Base-by-base conservation (phyloP, 2,113 vertebrate species). In the Oxyruncus cristatus region DNA sequence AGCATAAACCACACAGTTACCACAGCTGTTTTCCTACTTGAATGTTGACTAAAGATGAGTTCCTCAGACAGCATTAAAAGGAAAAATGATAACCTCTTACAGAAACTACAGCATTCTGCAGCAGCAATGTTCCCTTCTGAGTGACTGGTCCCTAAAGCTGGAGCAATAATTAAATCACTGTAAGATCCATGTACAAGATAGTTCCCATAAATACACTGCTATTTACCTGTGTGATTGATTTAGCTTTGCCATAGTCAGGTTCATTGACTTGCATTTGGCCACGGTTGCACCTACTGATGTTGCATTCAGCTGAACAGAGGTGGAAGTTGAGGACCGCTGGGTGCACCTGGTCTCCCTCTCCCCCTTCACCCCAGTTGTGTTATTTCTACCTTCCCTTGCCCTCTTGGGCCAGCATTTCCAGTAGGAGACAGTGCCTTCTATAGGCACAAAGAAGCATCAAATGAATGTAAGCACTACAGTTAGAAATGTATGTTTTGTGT, bases 1-100 rank as follows among this genome's bases (percentile, higher is more conserved):
- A 91, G 16, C 53, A 84, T 18, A 93, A 95, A 80, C 72, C 35
- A 68, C 59, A 49, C 8, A 41, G 42, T 58, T 83, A 59, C 67
- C 24, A 85, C 71, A 77, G 68, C n/a, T 92, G 79, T 88, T 97
- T 92, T 92, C 63, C 59, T 94, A 30, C 62, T 92, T 41, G 85
- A 49, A 56, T 14, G 20, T 58, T 42, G 41, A 32, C 63, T 88
- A 53, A 89, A 95, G 49, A 78, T 52, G 56, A 67, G 24, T 44
- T 85, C 85, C 62, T 85, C 63, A 89, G 68, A 49, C 46, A 70
- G 14, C 37, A 66, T 66, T 65, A 68, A 92, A 71, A 81, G 33
- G n/a, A 67, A 20, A 89, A 74, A 85, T 70, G 56, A 55, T 37
- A 47, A 52, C 14, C 27, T 79, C 41, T 56, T 83, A 77, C 13